phyloP scores from a whole-genome alignment of 2,797 vertebrate genomes.

The Cichlasoma orientale region DNA sequence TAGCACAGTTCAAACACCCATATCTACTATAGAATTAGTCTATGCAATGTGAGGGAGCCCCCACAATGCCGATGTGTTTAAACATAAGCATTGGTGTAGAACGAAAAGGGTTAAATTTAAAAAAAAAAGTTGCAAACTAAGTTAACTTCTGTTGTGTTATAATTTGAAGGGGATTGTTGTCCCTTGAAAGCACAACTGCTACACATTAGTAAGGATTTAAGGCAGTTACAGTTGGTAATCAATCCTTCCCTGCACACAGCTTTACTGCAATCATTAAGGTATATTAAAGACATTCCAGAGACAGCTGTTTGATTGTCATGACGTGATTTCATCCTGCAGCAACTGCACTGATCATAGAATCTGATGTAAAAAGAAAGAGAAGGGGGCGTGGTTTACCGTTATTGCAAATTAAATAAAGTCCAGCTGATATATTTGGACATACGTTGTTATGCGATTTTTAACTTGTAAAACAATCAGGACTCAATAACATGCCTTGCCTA shows the following conservation, averaged over 20 bases:
- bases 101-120: too few relatives aligned
- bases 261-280: background rate
- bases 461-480: background rate
- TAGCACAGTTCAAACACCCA: background rate
- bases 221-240: background rate
- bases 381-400: background rate
- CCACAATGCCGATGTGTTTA: background rate
- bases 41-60: background rate
- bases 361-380: conserved; percentile 22
- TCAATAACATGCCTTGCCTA: conserved; percentile 6
- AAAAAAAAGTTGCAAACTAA: background rate
- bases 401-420: background rate
- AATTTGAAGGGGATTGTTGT: background rate
- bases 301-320: background rate
- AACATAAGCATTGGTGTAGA: background rate
- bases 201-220: background rate
- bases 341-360: background rate
- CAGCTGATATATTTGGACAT: background rate
- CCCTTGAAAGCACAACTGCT: background rate
- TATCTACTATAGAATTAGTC: background rate
- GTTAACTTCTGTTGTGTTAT: background rate
- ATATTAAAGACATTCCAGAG: background rate
- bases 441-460: too few relatives aligned
- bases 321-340: background rate
- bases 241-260: background rate